These are phyloP conservation scores for Xenops minutus DNA, from an alignment of 2,797 vertebrate genomes.

Conservation along the genomic window DNA sequence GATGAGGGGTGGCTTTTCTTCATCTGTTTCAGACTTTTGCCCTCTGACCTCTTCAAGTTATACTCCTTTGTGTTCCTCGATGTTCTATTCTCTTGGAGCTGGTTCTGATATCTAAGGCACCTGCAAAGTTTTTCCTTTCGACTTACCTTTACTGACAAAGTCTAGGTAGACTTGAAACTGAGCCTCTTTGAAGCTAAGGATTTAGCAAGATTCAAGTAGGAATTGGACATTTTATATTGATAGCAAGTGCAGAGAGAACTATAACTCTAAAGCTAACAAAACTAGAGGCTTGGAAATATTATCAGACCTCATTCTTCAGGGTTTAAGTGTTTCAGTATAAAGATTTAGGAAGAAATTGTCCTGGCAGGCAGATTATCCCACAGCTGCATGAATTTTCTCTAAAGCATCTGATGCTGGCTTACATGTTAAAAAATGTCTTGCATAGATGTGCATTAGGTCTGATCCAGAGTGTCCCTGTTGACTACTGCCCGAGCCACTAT, in stretches of 20 bases:
- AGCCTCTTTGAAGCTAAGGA: slow-evolving; percentile 13
- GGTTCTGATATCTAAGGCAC: not conserved
- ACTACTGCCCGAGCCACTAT: not conserved
- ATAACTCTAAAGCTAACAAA: slow-evolving; percentile 31
- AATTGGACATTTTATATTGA: not conserved
- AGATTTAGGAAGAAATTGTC: slow-evolving; percentile 47
- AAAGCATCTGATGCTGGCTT: slow-evolving; percentile 35
- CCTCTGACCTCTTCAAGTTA: slow-evolving; percentile 25
- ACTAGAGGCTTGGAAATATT: slow-evolving; percentile 33
- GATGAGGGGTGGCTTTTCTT: not conserved
- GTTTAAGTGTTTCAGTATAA: slow-evolving; percentile 28
- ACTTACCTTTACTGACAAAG: not conserved
- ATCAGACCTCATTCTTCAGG: slow-evolving; percentile 28
- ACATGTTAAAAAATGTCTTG: not conserved
- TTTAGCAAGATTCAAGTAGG: slow-evolving; percentile 7
- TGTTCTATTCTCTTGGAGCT: not conserved
- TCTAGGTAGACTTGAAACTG: not conserved
- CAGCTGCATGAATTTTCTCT: slow-evolving; percentile 38
- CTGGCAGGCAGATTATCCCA: slow-evolving; percentile 49
- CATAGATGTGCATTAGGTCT: not conserved
- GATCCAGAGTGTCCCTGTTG: not conserved
- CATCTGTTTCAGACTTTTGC: not conserved
- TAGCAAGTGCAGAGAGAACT: not conserved
- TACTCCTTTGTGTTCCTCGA: not conserved
- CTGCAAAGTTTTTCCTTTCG: not conserved